Evolutionary conservation across 2,888 invertebrate species (phyloP).

Genomic region (Pachycephus smyrnensis): DNA sequence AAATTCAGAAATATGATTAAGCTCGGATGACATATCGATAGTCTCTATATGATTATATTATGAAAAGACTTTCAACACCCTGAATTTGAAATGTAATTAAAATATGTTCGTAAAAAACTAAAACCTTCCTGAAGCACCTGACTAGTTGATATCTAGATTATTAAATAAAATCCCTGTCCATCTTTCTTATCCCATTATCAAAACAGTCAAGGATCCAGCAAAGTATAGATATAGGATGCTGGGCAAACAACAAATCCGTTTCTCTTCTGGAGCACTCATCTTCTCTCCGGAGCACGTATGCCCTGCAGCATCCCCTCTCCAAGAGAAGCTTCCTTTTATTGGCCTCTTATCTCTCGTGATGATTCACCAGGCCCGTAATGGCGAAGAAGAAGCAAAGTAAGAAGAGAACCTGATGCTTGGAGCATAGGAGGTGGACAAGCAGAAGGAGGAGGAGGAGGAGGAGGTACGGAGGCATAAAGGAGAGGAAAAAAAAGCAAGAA

Average conservation of each 20-base stretch:
- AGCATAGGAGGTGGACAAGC: background rate
- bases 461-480: constrained; percentile 37
- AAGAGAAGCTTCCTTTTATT: constrained; percentile 39
- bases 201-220: background rate
- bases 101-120: background rate
- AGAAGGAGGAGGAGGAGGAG: constrained; percentile 20
- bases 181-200: background rate
- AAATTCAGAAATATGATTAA: background rate
- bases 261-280: background rate
- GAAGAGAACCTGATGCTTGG: background rate
- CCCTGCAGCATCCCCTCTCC: background rate
- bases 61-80: background rate
- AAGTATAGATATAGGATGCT: background rate
- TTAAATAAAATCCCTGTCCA: background rate
- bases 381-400: constrained; percentile 1
- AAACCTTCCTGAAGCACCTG: background rate
- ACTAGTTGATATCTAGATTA: background rate
- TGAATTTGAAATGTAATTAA: background rate
- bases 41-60: background rate
- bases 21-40: background rate
- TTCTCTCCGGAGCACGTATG: background rate
- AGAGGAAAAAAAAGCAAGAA: background rate
- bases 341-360: constrained; percentile 44
- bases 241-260: background rate
- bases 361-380: constrained; percentile 39